Evolutionary conservation across 2,888 invertebrate genomes (phyloP), one percentile per base, ranked within the genome.

Genomic region (Cyaniris semiargus): DNA sequence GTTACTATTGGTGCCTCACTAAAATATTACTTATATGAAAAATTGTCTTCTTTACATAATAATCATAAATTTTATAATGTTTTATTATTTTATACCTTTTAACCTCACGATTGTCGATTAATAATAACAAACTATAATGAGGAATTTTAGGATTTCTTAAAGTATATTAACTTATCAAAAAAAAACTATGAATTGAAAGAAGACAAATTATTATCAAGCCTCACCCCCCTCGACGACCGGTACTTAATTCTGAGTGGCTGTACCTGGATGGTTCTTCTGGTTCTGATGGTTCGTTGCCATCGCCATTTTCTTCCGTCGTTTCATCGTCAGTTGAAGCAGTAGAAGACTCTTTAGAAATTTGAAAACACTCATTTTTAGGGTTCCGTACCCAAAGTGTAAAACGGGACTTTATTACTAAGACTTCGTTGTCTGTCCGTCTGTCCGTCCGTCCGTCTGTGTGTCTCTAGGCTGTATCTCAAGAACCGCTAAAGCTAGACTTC

Each of bases 241-340:
- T 74, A 90, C 82, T 87, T 86, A 90, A 84, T 83, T 89, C 88
- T 86, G 89, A 85, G 83, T 86, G 88, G 88, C 90, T 92, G 87
- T 93, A 93, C 93, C 93, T 93, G 90, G 93, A 92, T 70, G 92
- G 89, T 84, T 85, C 85, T 81, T 85, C 84, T 6, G 90, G 90
- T 81, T 91, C 89, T 77, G 84, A 82, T 0, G 84, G 85, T 38
- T 85, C 85, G 44, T 82, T 79, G 48, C 81, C 81, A 31, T 78
- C 75, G 27, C 75, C 77, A 76, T 78, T 80, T 31, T 78, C 79
- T 10, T 80, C 81, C 34, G 79, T 83, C 81, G 85, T 86, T 23
- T 81, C 80, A 53, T 80, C 79, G 76, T 82, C 83, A 23, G 83
- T 84, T 5, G 81, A 81, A 6, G 82, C 81, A 53, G 83, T 80